phyloP scores from a whole-genome alignment of 2,797 vertebrate genomes.

The Dendrocincla tyrannina region DNA sequence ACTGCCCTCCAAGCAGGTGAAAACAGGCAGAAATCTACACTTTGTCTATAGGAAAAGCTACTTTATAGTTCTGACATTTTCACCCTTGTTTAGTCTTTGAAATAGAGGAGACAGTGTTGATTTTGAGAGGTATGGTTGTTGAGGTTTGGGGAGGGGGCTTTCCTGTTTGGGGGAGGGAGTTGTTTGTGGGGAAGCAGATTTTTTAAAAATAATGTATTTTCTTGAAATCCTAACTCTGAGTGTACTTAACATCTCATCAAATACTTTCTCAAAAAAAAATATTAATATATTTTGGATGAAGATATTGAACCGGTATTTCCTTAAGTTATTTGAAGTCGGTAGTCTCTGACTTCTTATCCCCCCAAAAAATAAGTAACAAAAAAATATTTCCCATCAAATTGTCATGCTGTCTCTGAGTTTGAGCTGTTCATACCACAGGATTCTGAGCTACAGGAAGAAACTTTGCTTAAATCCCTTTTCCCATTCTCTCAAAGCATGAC shows the following conservation, averaged over 20 bases:
- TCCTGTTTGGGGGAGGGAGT: background rate
- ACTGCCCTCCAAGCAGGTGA: background rate
- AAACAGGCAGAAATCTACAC: background rate
- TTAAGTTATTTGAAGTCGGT: background rate
- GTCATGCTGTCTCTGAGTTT: background rate
- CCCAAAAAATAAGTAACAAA: background rate
- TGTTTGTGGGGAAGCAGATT: background rate
- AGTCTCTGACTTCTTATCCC: background rate
- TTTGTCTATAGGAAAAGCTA: background rate
- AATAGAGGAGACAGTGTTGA: background rate
- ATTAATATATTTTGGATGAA: background rate
- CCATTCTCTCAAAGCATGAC: background rate
- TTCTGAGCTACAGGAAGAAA: background rate
- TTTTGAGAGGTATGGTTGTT: background rate
- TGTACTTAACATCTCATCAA: background rate
- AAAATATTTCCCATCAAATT: background rate
- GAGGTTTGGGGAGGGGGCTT: rapidly evolving
- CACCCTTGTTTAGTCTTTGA: background rate
- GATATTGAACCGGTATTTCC: background rate
- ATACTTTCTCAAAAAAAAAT: background rate
- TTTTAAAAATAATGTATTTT: background rate
- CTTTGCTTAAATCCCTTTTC: background rate
- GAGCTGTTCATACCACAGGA: background rate
- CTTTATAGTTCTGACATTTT: background rate
- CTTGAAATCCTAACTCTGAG: background rate